Evolutionary conservation across 2,888 invertebrate genomes (phyloP), one percentile per base, ranked within the genome.

Genomic region (Synergus laeviventris): DNA sequence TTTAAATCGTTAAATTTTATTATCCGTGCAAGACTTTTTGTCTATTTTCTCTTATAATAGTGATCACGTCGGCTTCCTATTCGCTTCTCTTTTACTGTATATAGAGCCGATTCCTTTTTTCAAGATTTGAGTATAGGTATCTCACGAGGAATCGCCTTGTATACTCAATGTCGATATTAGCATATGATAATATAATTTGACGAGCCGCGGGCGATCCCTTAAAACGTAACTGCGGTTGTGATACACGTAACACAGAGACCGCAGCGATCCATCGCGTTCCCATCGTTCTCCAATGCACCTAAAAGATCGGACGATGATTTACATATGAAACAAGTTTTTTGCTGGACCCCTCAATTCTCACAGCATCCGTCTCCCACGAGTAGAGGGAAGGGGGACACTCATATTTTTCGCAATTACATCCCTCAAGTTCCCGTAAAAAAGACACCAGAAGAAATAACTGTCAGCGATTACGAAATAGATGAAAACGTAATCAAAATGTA

Each of bases 161-260:
- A 64, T 64, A 76, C 76, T 77, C 80, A 80, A 78, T 80, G 74
- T 79, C 76, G 79, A 80, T 83, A 85, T 85, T 84, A 84, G 81
- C 81, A 82, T 83, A 83, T 81, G 83, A 84, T 84, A 84, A 83
- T 84, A 83, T 85, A 84, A 84, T 85, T 85, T 80, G 77, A 80
- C 36, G 76, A 24, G 81, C 85, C 79, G 62, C 75, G 76, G 83
- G 84, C 81, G 70, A 78, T 81, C 75, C 76, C 77, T 80, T 75
- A 83, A 82, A 79, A 78, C 60, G 70, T 75, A 75, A 54, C 54
- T 49, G 36, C 62, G 38, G 49, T 56, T 64, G 64, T 64, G 64
- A 70, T 59, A 39, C 18, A 74, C 70, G 74, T 64, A 59, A 75
- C 76, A 59, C 59, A 54, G 16, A 56, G 74, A 74, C 56, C 24